These are phyloP conservation scores for Sialis fuliginosa DNA, from an alignment of 2,888 invertebrate species.

Conservation along the genomic window DNA sequence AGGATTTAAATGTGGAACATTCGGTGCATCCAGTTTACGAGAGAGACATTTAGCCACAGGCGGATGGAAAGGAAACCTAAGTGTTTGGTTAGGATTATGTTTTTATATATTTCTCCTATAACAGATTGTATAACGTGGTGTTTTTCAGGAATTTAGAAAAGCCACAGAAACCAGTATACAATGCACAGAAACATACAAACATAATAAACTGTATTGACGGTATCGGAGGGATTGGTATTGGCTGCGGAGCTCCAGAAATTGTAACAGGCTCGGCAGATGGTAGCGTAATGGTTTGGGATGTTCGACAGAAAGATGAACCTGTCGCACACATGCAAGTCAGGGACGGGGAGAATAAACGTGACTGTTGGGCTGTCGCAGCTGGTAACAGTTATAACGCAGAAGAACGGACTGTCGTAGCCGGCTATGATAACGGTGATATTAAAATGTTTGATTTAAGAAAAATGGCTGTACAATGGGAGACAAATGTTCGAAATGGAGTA, in stretches of 20 bases:
- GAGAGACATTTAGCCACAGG: constrained; percentile 77
- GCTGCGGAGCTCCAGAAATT: constrained; percentile 88
- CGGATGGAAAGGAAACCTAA: constrained; percentile 70
- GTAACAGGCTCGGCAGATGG: constrained; percentile 90
- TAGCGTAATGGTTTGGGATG: constrained; percentile 89
- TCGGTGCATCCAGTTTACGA: constrained; percentile 70
- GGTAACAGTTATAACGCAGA: constrained; percentile 78
- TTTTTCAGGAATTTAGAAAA: constrained; percentile 59
- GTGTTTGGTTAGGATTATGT: constrained; percentile 49
- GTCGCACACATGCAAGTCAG: constrained; percentile 78
- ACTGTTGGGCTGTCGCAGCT: constrained; percentile 89
- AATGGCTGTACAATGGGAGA: constrained; percentile 77
- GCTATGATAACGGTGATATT: constrained; percentile 92
- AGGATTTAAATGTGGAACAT: constrained; percentile 83
- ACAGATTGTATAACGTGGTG: not conserved
- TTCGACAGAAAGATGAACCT: constrained; percentile 71
- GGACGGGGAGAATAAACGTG: constrained; percentile 49
- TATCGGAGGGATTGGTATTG: constrained; percentile 58
- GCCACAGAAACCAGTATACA: constrained; percentile 53
- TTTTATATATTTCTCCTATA: not conserved
- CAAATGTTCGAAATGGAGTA: constrained; percentile 80
- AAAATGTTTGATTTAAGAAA: constrained; percentile 81
- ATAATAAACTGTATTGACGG: constrained; percentile 88
- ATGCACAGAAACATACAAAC: constrained; percentile 59
- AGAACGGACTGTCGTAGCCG: constrained; percentile 75